These are phyloP conservation scores for Chelidonichthys spinosus DNA, from an alignment of 2,797 vertebrate species.

Conservation along the genomic window DNA sequence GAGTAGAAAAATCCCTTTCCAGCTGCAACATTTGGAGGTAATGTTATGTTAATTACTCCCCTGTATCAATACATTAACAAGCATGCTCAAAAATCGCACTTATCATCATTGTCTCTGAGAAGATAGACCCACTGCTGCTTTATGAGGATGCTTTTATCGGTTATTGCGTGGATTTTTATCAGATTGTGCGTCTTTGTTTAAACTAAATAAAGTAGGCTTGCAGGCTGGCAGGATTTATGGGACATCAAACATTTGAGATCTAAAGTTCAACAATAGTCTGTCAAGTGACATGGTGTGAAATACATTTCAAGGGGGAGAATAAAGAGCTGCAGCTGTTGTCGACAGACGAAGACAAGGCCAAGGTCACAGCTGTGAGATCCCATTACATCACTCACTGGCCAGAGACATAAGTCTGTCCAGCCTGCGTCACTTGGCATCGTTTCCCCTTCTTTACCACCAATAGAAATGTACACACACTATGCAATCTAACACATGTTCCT, in stretches of 20 bases:
- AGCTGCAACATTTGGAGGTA: neutral
- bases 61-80: neutral
- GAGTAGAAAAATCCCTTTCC: neutral
- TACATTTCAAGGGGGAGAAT: slow-evolving; percentile 64
- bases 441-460: slow-evolving; percentile 22
- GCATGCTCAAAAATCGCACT: neutral
- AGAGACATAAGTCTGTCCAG: slow-evolving; percentile 25
- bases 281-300: slow-evolving; percentile 65
- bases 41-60: neutral
- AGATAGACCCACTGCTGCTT: neutral
- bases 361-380: slow-evolving; percentile 67
- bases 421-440: slow-evolving; percentile 17
- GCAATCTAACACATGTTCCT: neutral
- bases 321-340: slow-evolving; percentile 67
- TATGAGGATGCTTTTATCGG: neutral
- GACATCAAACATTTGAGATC: slow-evolving; percentile 32
- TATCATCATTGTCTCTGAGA: neutral
- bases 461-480: slow-evolving; percentile 12
- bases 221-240: slow-evolving; percentile 24
- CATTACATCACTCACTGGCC: slow-evolving; percentile 67
- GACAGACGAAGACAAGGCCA: slow-evolving; percentile 65
- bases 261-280: slow-evolving; percentile 55
- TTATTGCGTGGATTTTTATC: neutral
- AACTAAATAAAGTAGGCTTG: slow-evolving; percentile 11
- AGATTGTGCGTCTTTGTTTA: neutral